Base-by-base conservation (phyloP, 37 sponge, comb jelly and placozoan species). In the Ianthella basta region DNA sequence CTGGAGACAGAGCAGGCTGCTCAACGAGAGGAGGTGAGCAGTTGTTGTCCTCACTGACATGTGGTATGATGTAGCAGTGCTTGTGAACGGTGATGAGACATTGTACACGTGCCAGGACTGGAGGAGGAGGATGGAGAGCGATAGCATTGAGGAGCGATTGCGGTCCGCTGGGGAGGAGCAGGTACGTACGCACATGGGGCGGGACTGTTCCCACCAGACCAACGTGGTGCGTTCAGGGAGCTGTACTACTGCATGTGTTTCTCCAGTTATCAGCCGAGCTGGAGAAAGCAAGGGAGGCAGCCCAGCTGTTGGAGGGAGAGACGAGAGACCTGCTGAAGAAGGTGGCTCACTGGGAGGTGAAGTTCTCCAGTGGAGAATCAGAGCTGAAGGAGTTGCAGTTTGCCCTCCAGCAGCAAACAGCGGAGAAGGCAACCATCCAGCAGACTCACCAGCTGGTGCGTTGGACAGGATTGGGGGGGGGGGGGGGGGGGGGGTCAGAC, bases 391-490 rank as follows among this genome's bases (percentile, higher is more conserved):
- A 24, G 54, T 4, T 21, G 64, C 64, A 10, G 64, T 8, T 44
- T 8, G 8, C 6, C 50, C 50, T 44, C 8, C 19, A 34, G 33
- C 29, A 30, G 70, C 34, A 69, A 30, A 30, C 12, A 6, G 33
- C 18, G 3, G 70, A 69, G 33, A 69, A 69, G 70, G 70, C 29
- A 16, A 30, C 32, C 18, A 30, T 0, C 12, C 10, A 34, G 35
- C 70, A 30, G 33, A 6, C 70, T 35, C 70, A 69, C 70, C 70
- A 69, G 34, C 33, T 27, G 70, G 70, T 69, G 33, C 18, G 32
- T 30, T 44, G 50, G 50, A 44, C 50, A 10, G 50, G 50, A 44
- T 44, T 3, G 50, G 8, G 3, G 50, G 8, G 3, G 50, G 50
- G 3, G 50, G 8, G 50, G 50, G 3, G 50, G 50, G 3, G 3